phyloP scores from a whole-genome alignment of 1,140 invertebrate species.

The Bombus difficillimus region DNA sequence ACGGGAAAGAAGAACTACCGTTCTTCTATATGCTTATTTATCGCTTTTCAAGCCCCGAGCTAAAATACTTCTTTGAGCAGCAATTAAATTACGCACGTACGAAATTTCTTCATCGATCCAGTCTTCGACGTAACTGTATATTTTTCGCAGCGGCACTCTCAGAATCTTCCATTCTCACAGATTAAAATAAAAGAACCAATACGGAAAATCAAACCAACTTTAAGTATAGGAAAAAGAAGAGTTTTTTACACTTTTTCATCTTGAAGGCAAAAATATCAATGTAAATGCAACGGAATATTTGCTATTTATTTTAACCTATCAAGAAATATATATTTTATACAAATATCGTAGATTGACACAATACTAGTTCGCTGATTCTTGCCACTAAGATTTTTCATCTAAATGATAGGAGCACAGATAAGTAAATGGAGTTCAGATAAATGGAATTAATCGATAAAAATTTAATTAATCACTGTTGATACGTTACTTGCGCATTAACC shows the following conservation, averaged over 20 bases:
- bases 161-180: neutral
- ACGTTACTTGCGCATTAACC: too few species aligned
- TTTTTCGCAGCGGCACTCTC: neutral
- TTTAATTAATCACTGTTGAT: neutral
- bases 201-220: neutral
- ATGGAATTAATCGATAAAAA: neutral
- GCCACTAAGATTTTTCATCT: too few species aligned
- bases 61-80: neutral
- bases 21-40: neutral
- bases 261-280: neutral
- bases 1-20: conserved; percentile 21
- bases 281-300: neutral
- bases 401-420: too few species aligned
- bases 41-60: neutral
- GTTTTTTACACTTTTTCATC: neutral
- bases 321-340: too few species aligned
- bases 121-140: conserved; percentile 21
- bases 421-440: neutral
- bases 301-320: too few species aligned
- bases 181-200: neutral
- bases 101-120: neutral
- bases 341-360: too few species aligned
- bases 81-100: conserved; percentile 6
- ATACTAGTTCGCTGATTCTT: too few species aligned
- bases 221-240: neutral